A percentile compares a stretch with the other conserved stretches of the same genome.
These are phyloP conservation scores for Stomatorhinus walkeri DNA, from an alignment of 2,797 vertebrate species.

Conservation along the genomic window DNA sequence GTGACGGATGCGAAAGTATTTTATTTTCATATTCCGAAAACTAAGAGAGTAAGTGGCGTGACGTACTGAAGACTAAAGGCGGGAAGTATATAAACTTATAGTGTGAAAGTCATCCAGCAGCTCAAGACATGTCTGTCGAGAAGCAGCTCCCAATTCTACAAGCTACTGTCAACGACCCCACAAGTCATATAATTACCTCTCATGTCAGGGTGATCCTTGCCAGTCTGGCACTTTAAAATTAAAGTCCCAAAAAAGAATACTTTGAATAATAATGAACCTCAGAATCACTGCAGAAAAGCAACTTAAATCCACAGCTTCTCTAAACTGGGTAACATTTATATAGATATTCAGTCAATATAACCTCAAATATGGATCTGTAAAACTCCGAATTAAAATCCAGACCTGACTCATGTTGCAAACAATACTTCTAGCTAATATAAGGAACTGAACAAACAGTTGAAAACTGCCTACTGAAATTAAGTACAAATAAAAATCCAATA, in stretches of 20 bases:
- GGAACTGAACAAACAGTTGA: neutral
- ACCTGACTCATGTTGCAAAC: neutral
- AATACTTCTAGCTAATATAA: neutral
- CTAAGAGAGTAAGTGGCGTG: neutral
- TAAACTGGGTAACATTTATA: neutral
- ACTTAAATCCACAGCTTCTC: neutral
- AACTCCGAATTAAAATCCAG: neutral
- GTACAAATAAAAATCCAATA: neutral
- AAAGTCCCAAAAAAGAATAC: neutral
- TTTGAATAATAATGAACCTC: neutral
- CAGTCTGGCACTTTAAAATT: neutral
- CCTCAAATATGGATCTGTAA: neutral
- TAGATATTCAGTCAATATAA: neutral
- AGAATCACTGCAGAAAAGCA: neutral
- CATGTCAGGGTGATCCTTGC: neutral
- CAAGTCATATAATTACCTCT: neutral
- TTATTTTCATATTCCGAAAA: neutral
- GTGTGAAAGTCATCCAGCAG: neutral
- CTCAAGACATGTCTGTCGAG: neutral
- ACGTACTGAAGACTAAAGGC: neutral
- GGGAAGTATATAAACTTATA: neutral
- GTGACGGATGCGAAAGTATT: neutral
- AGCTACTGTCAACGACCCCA: neutral
- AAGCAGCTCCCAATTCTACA: neutral
- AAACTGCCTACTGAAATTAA: neutral